A percentile compares a stretch with the other conserved stretches of the same genome.
phyloP scores from a whole-genome alignment of 1,140 invertebrate species.

The Lepeophtheirus salmonis region DNA sequence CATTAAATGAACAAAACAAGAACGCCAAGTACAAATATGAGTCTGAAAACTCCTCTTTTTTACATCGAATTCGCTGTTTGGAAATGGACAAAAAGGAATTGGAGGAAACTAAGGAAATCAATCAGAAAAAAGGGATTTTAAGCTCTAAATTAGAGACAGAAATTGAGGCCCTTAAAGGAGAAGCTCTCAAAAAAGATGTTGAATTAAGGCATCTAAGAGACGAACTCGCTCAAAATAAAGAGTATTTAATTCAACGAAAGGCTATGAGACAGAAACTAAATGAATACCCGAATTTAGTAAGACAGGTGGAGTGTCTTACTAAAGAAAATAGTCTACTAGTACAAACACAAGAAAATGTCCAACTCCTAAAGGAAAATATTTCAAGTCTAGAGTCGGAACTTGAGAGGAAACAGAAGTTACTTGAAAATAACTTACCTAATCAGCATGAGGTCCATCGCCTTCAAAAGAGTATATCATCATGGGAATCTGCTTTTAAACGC shows the following conservation, averaged over 20 bases:
- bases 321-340: slow-evolving; percentile 7
- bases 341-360: slow-evolving; percentile 2
- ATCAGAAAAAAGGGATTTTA: not conserved
- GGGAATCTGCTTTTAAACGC: not conserved
- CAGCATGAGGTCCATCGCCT: not conserved
- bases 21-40: not conserved
- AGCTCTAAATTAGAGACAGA: not conserved
- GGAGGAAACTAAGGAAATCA: not conserved
- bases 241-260: not conserved
- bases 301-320: not conserved
- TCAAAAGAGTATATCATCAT: not conserved
- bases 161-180: not conserved
- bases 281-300: not conserved
- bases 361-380: slow-evolving; percentile 7
- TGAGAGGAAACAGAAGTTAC: not conserved
- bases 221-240: slow-evolving; percentile 1
- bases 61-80: not conserved
- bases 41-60: not conserved
- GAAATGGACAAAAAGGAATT: not conserved
- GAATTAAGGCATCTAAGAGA: not conserved
- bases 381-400: not conserved
- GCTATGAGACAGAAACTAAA: slow-evolving; percentile 1
- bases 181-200: not conserved
- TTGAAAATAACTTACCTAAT: not conserved
- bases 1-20: not conserved